Base-by-base conservation (phyloP, 2,113 vertebrate genomes). In the Furnarius figulus region DNA sequence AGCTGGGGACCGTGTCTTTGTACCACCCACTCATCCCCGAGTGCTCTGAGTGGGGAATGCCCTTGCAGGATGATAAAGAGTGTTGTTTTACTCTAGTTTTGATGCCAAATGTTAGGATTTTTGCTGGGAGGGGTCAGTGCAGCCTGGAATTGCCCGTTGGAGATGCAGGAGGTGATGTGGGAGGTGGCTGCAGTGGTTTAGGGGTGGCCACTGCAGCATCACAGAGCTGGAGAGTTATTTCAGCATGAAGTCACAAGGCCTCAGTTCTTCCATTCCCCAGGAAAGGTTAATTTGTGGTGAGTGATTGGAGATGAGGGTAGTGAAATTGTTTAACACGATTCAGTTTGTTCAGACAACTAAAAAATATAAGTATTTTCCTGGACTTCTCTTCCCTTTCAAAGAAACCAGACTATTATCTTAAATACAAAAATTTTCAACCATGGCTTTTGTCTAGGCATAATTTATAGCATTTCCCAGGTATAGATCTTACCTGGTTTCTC, bases 1-100 rank as follows among this genome's bases (percentile, higher is more conserved):
- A 16, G 44, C 44, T 33, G 8, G 4, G 30, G 39, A 4, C 39
- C 31, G 1, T 3, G 5, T 8, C 56, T 24, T 22, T 23, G 47
- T 24, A 3, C 63, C 72, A 9, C 19, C 50, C 2, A 0, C 62
- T 30, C 13, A 0, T 14, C 52, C 59, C 22, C 8, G 8, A 10
- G 40, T 3, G 58, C 19, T 39, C 47, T 12, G 49, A 53, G 62
- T 0, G 1, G 39, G 46, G 25, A 28, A 10, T 0, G 30, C 39
- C 61, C 40, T 27, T 17, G 50, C 46, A 30, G 39, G 61, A 2
- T 20, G 66, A 4, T 4, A 7, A 23, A 15, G 63, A 42, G 14
- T 2, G 10, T 16, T 33, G 56, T 30, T 75, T 50, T 28, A 10
- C 35, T 16, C 28, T 3, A 12, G 6, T 18, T 82, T 44, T 33